Percentiles rank a stretch among this genome's conserved stretches.
phyloP scores from a whole-genome alignment of 2,797 vertebrate genomes.

The Silurus lanzhouensis region DNA sequence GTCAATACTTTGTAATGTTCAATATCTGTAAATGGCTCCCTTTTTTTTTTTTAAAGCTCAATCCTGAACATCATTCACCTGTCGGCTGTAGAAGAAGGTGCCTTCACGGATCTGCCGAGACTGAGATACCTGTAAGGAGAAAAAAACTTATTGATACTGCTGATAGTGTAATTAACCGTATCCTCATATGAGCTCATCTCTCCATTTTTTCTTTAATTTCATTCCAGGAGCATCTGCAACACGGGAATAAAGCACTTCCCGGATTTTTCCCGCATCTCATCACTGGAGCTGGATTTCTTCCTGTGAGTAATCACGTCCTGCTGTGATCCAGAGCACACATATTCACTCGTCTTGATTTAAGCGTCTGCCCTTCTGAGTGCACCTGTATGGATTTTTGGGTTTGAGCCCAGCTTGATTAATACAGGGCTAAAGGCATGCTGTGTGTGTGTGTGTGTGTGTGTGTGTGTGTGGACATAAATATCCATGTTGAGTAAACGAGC shows the following conservation, averaged over 20 bases:
- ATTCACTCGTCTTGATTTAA: slow-evolving; percentile 19
- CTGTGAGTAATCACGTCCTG: slow-evolving; percentile 72
- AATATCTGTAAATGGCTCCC: neutral
- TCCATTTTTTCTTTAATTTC: slow-evolving; percentile 33
- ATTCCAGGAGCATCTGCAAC: slow-evolving; percentile 89
- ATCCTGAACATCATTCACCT: slow-evolving; percentile 87
- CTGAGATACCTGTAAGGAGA: slow-evolving; percentile 86
- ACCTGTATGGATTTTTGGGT: slow-evolving; percentile 19
- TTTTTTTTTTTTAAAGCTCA: slow-evolving; percentile 69
- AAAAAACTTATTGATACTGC: neutral
- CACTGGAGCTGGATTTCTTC: slow-evolving; percentile 75
- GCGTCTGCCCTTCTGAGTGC: slow-evolving; percentile 20
- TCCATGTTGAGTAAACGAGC: neutral
- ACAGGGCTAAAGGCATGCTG: neutral
- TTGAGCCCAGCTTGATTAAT: slow-evolving; percentile 1
- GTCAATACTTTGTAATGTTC: neutral
- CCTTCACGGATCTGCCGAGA: slow-evolving; percentile 86
- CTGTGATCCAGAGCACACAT: slow-evolving; percentile 11
- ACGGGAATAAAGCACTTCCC: slow-evolving; percentile 88
- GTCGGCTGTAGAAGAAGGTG: slow-evolving; percentile 79
- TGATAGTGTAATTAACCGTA: neutral
- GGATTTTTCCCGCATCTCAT: slow-evolving; percentile 81
- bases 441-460: neutral
- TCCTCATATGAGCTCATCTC: neutral
- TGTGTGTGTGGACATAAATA: neutral